Conservation (phyloP, 2,797 vertebrate species). For the Lemur catta region DNA sequence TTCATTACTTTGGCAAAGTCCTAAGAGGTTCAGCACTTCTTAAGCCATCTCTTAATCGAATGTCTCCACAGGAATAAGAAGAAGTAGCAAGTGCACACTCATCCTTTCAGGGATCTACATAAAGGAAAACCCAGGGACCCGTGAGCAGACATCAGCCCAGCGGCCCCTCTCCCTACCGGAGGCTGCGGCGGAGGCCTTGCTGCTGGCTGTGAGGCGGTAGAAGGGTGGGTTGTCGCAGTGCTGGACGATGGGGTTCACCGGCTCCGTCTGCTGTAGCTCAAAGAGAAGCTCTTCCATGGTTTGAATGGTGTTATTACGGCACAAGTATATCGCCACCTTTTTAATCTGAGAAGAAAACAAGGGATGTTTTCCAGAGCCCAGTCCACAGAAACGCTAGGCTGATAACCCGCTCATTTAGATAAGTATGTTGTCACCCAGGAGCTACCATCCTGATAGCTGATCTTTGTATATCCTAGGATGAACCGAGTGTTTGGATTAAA, state of each 20-base stretch:
- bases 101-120: background rate
- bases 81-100: background rate
- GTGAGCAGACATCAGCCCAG: rapidly evolving
- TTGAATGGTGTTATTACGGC: constrained; percentile 98
- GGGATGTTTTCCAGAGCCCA: background rate
- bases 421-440: rapidly evolving
- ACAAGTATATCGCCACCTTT: constrained; percentile 97
- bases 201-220: constrained; percentile 96
- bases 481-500: background rate
- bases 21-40: background rate
- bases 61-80: background rate
- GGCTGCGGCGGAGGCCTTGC: constrained; percentile 94
- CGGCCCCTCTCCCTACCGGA: constrained; percentile 87
- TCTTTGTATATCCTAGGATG: rapidly evolving
- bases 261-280: constrained; percentile 98
- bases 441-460: rapidly evolving
- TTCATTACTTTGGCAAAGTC: background rate
- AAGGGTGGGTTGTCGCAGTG: constrained; percentile 99
- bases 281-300: constrained; percentile 99
- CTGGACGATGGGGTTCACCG: constrained; percentile 96
- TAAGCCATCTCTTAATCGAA: background rate
- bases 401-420: background rate
- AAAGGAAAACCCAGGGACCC: background rate
- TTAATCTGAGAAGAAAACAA: constrained; percentile 90
- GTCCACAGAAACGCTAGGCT: rapidly evolving